These are phyloP conservation scores for Phortica variegata DNA, from an alignment of 1,140 invertebrate genomes.

Conservation along the genomic window DNA sequence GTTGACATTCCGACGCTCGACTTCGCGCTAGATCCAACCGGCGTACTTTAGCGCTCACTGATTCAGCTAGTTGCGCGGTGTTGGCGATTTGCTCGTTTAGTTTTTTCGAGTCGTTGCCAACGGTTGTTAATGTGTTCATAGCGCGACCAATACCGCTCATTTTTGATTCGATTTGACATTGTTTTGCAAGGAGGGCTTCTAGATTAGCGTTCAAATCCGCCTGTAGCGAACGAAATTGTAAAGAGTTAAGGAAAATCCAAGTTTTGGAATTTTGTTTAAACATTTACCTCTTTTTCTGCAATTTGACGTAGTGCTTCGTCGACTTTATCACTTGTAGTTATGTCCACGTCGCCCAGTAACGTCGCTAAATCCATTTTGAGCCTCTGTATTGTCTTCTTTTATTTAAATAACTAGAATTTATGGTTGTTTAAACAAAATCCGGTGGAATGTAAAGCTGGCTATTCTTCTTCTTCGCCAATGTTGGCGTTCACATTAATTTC, in stretches of 20 bases:
- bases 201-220: conserved; percentile 59
- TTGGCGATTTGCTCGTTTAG: conserved; percentile 81
- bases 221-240: conserved; percentile 38
- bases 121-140: conserved; percentile 62
- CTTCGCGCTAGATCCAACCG: conserved; percentile 90
- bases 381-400: not conserved
- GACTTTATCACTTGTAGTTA: conserved; percentile 31
- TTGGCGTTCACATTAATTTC: no score
- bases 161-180: conserved; percentile 63
- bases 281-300: conserved; percentile 32
- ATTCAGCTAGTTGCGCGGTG: conserved; percentile 86
- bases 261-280: not conserved
- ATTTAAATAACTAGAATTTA: no score
- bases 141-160: conserved; percentile 60
- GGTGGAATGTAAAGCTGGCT: no score
- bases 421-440: no score
- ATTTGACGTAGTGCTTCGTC: conserved; percentile 28
- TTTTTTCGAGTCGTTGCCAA: conserved; percentile 71
- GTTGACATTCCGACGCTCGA: conserved; percentile 91
- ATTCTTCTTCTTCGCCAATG: no score
- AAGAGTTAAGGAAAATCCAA: not conserved
- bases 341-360: conserved; percentile 13
- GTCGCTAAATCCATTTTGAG: conserved; percentile 14
- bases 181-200: conserved; percentile 59
- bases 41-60: conserved; percentile 94